A percentile compares a stretch with the other conserved stretches of the same genome.
phyloP scores from a whole-genome alignment of 53 echinoderm and acorn worm species.

The Astropecten irregularis region DNA sequence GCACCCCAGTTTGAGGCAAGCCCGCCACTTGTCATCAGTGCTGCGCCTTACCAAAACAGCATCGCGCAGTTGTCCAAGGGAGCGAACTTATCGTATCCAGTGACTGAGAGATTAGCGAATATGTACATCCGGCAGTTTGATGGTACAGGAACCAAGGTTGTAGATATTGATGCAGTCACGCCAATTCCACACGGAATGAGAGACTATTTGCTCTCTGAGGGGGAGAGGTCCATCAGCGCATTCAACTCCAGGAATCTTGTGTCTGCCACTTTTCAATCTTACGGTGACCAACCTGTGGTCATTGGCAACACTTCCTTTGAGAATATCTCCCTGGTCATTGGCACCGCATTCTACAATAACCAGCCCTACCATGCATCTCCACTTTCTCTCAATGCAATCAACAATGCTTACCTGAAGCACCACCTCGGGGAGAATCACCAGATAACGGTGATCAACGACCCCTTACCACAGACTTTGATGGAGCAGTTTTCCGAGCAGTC shows the following conservation, averaged over 20 bases:
- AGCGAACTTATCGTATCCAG: constrained; percentile 20
- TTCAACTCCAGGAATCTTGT: constrained; percentile 68
- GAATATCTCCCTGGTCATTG: constrained; percentile 40
- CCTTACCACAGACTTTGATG: constrained; percentile 67
- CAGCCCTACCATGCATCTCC: constrained; percentile 77
- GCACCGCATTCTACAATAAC: constrained; percentile 80
- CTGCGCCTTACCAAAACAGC: constrained; percentile 60
- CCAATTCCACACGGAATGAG: constrained; percentile 24
- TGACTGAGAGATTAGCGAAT: constrained; percentile 12
- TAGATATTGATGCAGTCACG: constrained; percentile 19
- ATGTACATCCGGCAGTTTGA: constrained; percentile 44
- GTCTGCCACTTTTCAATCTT: constrained; percentile 63
- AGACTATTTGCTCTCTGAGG: constrained; percentile 47
- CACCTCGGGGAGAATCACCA: constrained; percentile 54
- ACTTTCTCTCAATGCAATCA: constrained; percentile 63
- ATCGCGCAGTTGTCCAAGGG: constrained; percentile 52
- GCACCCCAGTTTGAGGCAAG: constrained; percentile 60
- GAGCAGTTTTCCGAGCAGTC: constrained; percentile 53
- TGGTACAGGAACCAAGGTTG: constrained; percentile 2
- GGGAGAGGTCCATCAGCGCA: constrained; percentile 17
- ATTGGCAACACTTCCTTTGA: constrained; percentile 10
- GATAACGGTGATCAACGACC: constrained; percentile 73
- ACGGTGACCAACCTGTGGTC: background rate
- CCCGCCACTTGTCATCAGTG: constrained; percentile 64
- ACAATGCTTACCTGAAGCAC: constrained; percentile 75